Percentiles rank a stretch among this genome's conserved stretches.
phyloP scores from a whole-genome alignment of 2,113 vertebrate species.

The Zosterops lateralis region DNA sequence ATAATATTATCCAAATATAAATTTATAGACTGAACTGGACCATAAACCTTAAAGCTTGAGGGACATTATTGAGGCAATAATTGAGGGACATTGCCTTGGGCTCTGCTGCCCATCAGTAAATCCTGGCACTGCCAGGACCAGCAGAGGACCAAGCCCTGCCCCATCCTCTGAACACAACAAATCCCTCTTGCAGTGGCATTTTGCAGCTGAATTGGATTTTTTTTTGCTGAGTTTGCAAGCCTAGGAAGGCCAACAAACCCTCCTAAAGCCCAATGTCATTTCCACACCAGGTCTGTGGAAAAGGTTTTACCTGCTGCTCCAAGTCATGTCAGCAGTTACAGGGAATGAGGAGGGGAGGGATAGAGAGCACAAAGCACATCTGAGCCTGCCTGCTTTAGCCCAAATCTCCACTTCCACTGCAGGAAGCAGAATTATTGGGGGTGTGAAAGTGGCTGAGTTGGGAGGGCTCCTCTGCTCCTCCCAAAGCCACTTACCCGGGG shows the following conservation, averaged over 20 bases:
- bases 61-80: background rate
- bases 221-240: background rate
- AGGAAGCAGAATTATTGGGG: background rate
- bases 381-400: background rate
- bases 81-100: fast-evolving
- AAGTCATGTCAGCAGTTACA: background rate
- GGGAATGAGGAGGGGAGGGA: background rate
- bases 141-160: background rate
- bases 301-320: background rate
- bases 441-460: background rate
- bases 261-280: background rate
- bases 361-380: background rate
- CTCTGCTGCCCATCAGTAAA: background rate
- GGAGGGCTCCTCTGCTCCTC: background rate
- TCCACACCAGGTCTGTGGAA: background rate
- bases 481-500: background rate
- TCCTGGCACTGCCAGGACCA: background rate
- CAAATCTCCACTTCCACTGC: background rate
- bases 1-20: no score
- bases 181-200: background rate
- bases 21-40: background rate
- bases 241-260: background rate
- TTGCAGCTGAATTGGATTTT: background rate
- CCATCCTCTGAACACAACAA: background rate
- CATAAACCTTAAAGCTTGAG: background rate